Evolutionary conservation across 2,113 vertebrate genomes (phyloP).

Genomic region (Antechinus stuartii): DNA sequence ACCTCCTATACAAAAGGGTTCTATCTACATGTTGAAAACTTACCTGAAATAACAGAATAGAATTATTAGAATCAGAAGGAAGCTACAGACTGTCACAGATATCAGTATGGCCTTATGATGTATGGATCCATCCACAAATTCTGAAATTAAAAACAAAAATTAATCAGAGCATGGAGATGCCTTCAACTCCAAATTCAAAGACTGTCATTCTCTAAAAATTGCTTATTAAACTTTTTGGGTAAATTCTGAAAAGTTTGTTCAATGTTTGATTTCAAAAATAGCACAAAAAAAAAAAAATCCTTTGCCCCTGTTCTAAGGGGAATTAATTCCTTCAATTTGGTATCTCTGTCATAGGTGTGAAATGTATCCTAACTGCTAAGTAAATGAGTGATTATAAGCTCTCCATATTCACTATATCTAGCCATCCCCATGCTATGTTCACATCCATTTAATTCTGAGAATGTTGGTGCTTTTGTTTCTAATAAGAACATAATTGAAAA

Average conservation of each 20-base stretch:
- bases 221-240: neutral
- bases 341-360: neutral
- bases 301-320: neutral
- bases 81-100: constrained; percentile 92
- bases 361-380: neutral
- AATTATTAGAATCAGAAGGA: constrained; percentile 91
- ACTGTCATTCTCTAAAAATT: neutral
- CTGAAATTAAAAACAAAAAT: constrained; percentile 80
- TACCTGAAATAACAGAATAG: constrained; percentile 97
- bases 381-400: too few species aligned
- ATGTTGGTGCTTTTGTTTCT: neutral
- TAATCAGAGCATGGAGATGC: neutral
- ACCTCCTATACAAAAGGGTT: neutral
- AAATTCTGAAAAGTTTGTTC: constrained; percentile 2
- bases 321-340: neutral
- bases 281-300: neutral
- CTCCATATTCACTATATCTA: neutral
- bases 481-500: neutral
- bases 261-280: neutral
- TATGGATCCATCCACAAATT: constrained; percentile 91
- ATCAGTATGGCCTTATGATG: constrained; percentile 94
- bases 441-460: neutral
- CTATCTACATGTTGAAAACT: constrained; percentile 37
- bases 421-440: neutral
- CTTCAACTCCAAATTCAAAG: constrained; percentile 36